Evolutionary conservation across 2,113 vertebrate genomes (phyloP).

Genomic region (Mungos mungo): DNA sequence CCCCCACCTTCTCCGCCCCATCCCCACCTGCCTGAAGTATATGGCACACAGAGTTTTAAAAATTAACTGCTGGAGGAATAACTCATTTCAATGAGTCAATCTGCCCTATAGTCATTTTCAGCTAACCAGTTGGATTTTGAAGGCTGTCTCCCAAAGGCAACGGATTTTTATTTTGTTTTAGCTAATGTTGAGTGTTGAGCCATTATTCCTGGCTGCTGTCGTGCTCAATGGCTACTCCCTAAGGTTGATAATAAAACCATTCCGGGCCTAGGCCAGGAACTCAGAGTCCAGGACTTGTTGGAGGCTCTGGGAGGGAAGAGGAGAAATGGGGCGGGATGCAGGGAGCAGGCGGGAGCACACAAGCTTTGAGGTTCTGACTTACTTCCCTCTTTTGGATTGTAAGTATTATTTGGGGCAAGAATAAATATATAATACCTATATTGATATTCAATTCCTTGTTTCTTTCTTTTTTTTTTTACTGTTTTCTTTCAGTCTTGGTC

Average conservation of each 20-base stretch:
- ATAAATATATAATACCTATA: not conserved
- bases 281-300: not conserved
- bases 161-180: constrained; percentile 41
- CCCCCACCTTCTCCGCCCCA: not conserved
- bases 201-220: not conserved
- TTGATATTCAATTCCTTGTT: not conserved
- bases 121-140: not conserved
- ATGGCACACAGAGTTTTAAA: not conserved
- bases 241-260: constrained; percentile 24
- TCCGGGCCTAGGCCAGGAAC: not conserved
- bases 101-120: not conserved
- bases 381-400: not conserved
- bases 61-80: not conserved
- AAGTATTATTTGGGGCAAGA: not conserved
- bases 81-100: not conserved
- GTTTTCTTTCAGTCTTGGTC: not conserved
- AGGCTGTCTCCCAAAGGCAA: constrained; percentile 18
- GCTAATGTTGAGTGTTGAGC: constrained; percentile 14
- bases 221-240: not conserved
- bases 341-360: not conserved
- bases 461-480: not conserved
- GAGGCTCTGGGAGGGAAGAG: not conserved
- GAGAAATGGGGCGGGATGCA: not conserved
- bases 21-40: not conserved
- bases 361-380: not conserved